Conservation (phyloP, 23 tunicate genomes). For the Oikopleura albicans region DNA sequence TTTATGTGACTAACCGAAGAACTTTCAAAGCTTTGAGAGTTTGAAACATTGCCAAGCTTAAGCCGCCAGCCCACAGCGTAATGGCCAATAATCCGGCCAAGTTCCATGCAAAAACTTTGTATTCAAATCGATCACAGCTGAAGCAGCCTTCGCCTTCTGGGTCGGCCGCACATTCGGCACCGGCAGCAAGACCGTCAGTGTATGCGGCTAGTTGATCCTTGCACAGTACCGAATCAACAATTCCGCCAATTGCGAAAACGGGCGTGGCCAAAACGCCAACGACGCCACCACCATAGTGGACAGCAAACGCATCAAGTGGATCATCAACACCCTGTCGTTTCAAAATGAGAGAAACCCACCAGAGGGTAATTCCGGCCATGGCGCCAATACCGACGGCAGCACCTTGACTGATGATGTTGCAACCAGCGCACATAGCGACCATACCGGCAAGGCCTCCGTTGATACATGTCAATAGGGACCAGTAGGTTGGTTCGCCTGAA, state of each 20-base stretch:
- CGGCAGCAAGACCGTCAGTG: too few species aligned
- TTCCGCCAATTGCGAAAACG: neutral
- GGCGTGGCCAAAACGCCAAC: conserved; percentile 8
- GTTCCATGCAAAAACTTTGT: neutral
- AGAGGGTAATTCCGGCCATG: conserved; percentile 31
- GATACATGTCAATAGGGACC: conserved; percentile 49
- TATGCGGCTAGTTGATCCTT: too few species aligned
- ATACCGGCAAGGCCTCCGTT: conserved; percentile 88
- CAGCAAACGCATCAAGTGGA: conserved; percentile 66
- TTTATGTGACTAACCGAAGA: too few species aligned
- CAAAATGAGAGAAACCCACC: conserved; percentile 22
- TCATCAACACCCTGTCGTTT: conserved; percentile 39
- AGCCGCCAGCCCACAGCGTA: neutral
- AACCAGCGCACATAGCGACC: conserved; percentile 67
- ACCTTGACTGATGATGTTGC: conserved; percentile 48
- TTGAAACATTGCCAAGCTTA: neutral
- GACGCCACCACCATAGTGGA: conserved; percentile 16
- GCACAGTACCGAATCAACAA: neutral
- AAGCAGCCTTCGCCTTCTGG: neutral
- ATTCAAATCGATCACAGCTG: neutral
- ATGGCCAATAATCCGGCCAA: neutral
- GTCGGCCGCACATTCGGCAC: too few species aligned
- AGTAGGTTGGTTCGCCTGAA: conserved; percentile 45
- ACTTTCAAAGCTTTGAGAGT: too few species aligned
- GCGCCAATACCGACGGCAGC: conserved; percentile 56